Evolutionary conservation across 2,797 vertebrate genomes (phyloP).

Genomic region (Neosilurus mollespiculum): DNA sequence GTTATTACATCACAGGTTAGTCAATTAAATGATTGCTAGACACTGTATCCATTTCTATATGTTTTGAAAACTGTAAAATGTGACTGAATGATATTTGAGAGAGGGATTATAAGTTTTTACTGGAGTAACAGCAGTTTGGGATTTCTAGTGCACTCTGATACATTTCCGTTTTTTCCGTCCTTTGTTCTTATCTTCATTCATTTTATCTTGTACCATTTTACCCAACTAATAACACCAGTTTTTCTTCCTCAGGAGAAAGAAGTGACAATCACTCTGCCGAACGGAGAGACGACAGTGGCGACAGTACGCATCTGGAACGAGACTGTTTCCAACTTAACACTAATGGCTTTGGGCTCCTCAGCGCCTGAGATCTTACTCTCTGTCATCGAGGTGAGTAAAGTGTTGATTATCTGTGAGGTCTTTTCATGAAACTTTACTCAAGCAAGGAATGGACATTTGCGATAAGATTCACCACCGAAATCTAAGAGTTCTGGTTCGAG

Average conservation of each 20-base stretch:
- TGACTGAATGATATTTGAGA: neutral
- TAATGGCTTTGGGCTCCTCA: constrained; percentile 93
- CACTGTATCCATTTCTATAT: neutral
- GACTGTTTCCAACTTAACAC: constrained; percentile 78
- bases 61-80: neutral
- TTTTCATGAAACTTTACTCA: neutral
- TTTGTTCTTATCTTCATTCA: neutral
- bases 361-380: constrained; percentile 94
- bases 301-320: constrained; percentile 87
- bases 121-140: neutral
- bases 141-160: neutral
- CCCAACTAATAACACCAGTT: neutral
- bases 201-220: neutral
- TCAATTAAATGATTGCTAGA: too few species aligned
- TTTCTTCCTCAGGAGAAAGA: constrained; percentile 81
- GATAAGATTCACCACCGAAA: neutral
- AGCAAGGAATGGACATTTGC: neutral
- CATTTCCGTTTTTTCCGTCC: neutral
- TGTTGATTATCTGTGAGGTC: neutral
- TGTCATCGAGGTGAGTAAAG: constrained; percentile 83
- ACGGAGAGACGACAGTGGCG: constrained; percentile 86
- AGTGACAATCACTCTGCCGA: constrained; percentile 90
- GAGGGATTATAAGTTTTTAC: neutral
- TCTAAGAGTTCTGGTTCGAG: too few species aligned
- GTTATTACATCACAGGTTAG: constrained; percentile 94